Base-by-base conservation (phyloP, 2,888 invertebrate genomes). In the Heliconius charithonia region DNA sequence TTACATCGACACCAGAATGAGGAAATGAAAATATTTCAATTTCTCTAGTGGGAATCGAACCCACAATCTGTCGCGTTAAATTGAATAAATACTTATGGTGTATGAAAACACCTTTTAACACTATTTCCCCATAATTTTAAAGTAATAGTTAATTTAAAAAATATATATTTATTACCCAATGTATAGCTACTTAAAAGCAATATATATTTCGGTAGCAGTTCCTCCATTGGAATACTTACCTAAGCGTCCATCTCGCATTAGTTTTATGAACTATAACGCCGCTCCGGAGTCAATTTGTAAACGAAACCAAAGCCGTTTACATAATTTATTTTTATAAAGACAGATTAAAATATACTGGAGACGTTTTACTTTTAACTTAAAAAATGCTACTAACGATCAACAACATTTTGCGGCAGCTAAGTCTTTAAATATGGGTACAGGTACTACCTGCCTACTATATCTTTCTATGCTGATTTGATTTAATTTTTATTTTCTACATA, bases 191-290 rank as follows among this genome's bases (percentile, higher is more conserved):
- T 67, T 41, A 25, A n/a, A 67, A 66, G 19, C 3, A 12, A 25
- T 22, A 72, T 27, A 63, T 22, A 41, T 41, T 69, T 29, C 32
- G 29, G 19, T 69, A 27, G 73, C 62, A 45, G 29, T 10, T 6
- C 12, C 16, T 16, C n/a, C 29, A 65, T 12, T 74, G 67, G 78
- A 67, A 41, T 51, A 32, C 32, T 9, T 45, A 67, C 73, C 45
- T 78, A 45, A 79, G 85, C 84, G 87, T 89, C 91, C 91, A 93
- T 93, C 92, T 93, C 89, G 85, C 90, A 91, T 94, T 93, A 91
- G 90, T 92, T 93, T 94, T 93, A 94, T 91, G 90, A 90, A 86
- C 91, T 89, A 92, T 93, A 90, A 92, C 92, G 86, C 84, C 81
- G 86, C 87, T 85, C 84, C 86, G 87, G 85, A 81, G 84, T 89